A percentile compares a stretch with the other conserved stretches of the same genome.
Conservation (phyloP, 2,888 invertebrate genomes). For the Limnephilus auricula region DNA sequence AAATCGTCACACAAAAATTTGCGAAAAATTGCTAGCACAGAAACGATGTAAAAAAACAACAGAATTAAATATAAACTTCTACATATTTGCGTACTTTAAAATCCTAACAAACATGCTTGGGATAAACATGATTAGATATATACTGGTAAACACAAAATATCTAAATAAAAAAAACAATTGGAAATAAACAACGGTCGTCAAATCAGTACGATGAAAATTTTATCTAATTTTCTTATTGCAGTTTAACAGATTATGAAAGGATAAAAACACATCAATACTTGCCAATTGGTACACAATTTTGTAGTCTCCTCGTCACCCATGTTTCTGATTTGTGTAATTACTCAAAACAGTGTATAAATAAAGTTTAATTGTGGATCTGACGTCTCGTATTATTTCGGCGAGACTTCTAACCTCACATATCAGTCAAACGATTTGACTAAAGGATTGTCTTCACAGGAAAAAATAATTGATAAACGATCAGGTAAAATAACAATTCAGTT, state of each 20-base stretch:
- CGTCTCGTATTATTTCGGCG: conserved; percentile 43
- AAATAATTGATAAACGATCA: neutral
- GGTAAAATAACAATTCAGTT: neutral
- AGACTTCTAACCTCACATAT: conserved; percentile 55
- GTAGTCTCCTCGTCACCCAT: conserved; percentile 60
- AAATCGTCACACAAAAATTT: neutral
- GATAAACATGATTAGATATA: neutral
- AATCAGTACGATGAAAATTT: conserved; percentile 13
- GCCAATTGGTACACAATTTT: conserved; percentile 59
- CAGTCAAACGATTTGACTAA: conserved; percentile 30
- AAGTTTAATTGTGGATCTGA: conserved; percentile 54
- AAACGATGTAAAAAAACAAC: neutral
- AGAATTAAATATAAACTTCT: neutral
- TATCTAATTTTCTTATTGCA: neutral
- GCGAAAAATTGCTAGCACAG: neutral
- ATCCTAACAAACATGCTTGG: neutral
- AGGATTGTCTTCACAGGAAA: neutral
- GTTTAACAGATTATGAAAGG: neutral
- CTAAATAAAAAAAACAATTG: conserved; percentile 1
- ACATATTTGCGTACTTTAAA: neutral
- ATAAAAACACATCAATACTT: conserved; percentile 51
- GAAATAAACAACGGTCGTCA: conserved; percentile 44
- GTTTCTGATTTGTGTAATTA: conserved; percentile 47
- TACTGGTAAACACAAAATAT: conserved; percentile 27
- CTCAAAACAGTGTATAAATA: conserved; percentile 46